A percentile compares a stretch with the other conserved stretches of the same genome.
These are phyloP conservation scores for Drosophila rubida DNA, from an alignment of 2,888 invertebrate genomes.

Conservation along the genomic window DNA sequence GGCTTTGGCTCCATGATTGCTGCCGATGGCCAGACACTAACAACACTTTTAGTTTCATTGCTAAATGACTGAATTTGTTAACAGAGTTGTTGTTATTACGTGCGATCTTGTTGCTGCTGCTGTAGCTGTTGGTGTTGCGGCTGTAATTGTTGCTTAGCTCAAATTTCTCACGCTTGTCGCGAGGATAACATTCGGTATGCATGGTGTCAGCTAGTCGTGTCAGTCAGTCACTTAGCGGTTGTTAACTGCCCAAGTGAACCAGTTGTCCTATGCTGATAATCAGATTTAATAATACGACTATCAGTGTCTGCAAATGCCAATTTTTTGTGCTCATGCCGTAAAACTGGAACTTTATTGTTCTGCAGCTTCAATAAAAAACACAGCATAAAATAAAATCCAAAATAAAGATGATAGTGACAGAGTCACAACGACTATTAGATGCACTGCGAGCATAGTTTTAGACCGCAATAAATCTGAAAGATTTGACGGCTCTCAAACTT, in stretches of 20 bases:
- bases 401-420: background rate
- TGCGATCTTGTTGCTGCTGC: constrained; percentile 16
- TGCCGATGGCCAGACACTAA: constrained; percentile 68
- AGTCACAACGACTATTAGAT: background rate
- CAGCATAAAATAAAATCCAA: background rate
- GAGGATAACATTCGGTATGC: constrained; percentile 41
- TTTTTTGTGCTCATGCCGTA: background rate
- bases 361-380: background rate
- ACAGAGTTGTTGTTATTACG: constrained; percentile 40
- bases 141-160: constrained; percentile 54
- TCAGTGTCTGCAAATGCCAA: constrained; percentile 6
- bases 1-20: constrained; percentile 42
- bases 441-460: background rate
- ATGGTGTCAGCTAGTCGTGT: constrained; percentile 6
- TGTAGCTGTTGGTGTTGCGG: constrained; percentile 20
- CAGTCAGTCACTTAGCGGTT: constrained; percentile 28
- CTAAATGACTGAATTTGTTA: constrained; percentile 79
- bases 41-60: constrained; percentile 79
- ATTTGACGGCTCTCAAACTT: background rate
- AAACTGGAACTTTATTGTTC: constrained; percentile 24
- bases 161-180: constrained; percentile 73
- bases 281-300: constrained; percentile 9
- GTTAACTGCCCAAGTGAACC: constrained; percentile 14
- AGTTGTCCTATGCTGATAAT: constrained; percentile 9
- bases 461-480: too few species aligned